Evolutionary conservation across 2,888 invertebrate genomes (phyloP).

Genomic region (Mechanitis mazaeus): DNA sequence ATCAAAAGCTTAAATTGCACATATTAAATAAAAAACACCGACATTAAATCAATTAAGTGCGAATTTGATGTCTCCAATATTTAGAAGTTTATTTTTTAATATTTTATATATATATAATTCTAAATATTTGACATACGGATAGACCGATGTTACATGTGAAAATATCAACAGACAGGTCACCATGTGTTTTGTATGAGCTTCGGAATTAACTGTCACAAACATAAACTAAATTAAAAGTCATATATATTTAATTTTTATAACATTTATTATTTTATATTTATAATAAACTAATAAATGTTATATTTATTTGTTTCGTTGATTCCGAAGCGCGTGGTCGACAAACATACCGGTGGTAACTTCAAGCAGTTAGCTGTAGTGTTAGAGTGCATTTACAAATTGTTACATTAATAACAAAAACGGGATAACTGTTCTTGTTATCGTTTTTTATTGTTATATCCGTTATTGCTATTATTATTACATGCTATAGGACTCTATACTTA

Average conservation of each 20-base stretch:
- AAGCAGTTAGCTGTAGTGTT: no score
- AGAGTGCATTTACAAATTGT: no score
- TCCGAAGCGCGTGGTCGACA: no score
- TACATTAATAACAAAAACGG: no score
- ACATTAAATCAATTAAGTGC: background rate
- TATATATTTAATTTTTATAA: background rate
- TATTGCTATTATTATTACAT: background rate
- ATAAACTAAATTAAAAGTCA: constrained; percentile 20
- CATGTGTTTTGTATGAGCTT: constrained; percentile 24
- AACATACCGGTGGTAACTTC: no score
- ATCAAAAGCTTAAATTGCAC: no score
- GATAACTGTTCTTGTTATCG: no score
- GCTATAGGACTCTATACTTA: constrained; percentile 13
- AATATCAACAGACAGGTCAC: constrained; percentile 50
- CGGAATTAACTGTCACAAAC: constrained; percentile 17
- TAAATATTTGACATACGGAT: constrained; percentile 15
- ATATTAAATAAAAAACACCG: no score
- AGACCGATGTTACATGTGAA: constrained; percentile 50
- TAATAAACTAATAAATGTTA: no score
- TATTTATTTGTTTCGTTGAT: no score
- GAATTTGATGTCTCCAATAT: background rate
- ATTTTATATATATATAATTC: constrained; percentile 2
- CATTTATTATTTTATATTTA: no score
- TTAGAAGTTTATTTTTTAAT: background rate
- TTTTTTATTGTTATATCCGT: no score